phyloP scores from a whole-genome alignment of 2,797 vertebrate species.

The Astyanax mexicanus region DNA sequence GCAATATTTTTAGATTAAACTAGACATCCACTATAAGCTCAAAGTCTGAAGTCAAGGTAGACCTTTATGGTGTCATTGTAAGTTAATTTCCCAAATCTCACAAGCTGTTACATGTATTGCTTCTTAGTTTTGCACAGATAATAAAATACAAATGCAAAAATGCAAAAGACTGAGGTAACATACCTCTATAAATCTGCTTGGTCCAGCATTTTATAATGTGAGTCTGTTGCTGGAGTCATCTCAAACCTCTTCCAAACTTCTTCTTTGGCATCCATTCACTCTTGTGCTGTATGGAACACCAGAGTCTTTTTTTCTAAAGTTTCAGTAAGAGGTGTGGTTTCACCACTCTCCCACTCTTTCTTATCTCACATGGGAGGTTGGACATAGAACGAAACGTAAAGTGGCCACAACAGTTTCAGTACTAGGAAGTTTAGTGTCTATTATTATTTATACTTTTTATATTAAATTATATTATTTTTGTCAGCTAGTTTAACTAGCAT shows the following conservation, averaged over 20 bases:
- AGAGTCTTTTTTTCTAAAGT: not conserved
- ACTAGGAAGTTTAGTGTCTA: not conserved
- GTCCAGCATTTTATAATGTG: not conserved
- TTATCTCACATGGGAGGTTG: constrained; percentile 29
- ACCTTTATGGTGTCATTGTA: not conserved
- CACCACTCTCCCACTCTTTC: constrained; percentile 2
- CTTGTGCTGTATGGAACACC: not conserved
- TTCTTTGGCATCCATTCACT: not conserved
- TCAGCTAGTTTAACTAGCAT: no score
- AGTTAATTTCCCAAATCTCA: not conserved
- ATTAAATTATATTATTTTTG: no score
- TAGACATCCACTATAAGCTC: not conserved
- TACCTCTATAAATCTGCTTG: constrained; percentile 26
- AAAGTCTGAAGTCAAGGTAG: no score
- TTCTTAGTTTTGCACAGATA: not conserved
- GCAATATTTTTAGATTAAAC: no score
- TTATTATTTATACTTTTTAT: no score
- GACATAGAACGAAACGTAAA: not conserved
- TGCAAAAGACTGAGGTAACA: not conserved
- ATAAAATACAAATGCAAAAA: not conserved
- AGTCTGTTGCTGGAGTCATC: not conserved
- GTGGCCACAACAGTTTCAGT: not conserved
- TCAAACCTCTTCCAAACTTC: not conserved
- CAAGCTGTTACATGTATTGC: no score
- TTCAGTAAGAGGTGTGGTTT: constrained; percentile 44